Evolutionary conservation across 2,113 vertebrate genomes (phyloP), one percentile per base, ranked within the genome.

Genomic region (Megalops atlanticus): DNA sequence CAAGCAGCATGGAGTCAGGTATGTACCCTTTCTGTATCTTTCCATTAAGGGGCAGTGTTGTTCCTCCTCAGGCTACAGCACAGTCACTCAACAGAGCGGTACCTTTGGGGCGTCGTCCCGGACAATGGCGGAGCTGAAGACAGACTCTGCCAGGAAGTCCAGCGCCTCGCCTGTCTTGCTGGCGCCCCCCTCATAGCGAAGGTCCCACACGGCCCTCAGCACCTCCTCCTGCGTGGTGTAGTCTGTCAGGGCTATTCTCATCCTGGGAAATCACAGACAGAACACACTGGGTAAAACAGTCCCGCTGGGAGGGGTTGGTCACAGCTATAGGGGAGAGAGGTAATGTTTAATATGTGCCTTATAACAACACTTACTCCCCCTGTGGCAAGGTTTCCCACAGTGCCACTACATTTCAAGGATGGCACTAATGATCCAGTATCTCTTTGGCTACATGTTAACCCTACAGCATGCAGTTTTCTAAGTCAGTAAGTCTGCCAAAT

Each of bases 71-170:
- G 16, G 49, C 3, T 18, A 52, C 49, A 4, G 49, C 21, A 14
- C 16, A 16, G 11, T 24, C 5, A 18, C n/a, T 58, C 52, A n/a
- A 10, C 11, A 31, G 8, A n/a, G 52, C 52, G n/a, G n/a, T 87
- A 97, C 96, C 95, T 96, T 97, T 2, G 96, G 93, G 1, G 92
- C 89, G 40, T 94, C 90, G 68, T 95, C 94, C 80, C 92, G 90
- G 78, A 81, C 83, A 0, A 87, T 90, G 27, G 88, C 91, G 0
- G 84, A 82, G 24, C 82, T 92, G 86, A 96, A 94, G 82, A 94
- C 90, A 1, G 86, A 58, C 0, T 91, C 92, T 27, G 92, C 91
- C 0, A 95, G 90, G 84, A 94, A 97, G 0, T 72, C 87, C 70
- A 97, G 91, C 33, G 95, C 95, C 36, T 90, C 86, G 0, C 95